A percentile compares a stretch with the other conserved stretches of the same genome.
These are phyloP conservation scores for Pelusios castaneus DNA, from an alignment of 2,113 vertebrate species.

Conservation along the genomic window DNA sequence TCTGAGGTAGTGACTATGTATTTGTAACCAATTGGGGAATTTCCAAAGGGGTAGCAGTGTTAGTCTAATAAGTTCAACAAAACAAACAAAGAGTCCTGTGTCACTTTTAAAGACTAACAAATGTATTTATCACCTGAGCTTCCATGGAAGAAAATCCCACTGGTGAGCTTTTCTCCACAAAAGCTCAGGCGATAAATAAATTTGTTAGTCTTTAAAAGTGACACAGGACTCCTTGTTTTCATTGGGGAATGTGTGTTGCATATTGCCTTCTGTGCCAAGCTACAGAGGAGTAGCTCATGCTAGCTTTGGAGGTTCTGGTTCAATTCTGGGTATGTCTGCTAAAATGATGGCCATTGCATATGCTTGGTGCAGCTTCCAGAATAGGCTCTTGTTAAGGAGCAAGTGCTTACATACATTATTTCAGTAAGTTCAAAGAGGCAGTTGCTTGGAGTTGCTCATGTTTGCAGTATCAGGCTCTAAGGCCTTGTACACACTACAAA, in stretches of 20 bases:
- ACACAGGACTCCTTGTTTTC: background rate
- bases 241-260: background rate
- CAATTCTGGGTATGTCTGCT: background rate
- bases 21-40: no score
- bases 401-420: background rate
- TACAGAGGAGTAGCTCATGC: background rate
- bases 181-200: no score
- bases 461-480: background rate
- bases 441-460: accelerated
- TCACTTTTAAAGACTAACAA: no score
- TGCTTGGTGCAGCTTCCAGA: background rate
- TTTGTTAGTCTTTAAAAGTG: no score
- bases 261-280: background rate
- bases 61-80: no score
- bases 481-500: no score
- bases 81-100: no score
- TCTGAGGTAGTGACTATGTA: background rate
- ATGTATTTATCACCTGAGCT: no score
- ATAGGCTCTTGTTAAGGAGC: background rate
- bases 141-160: no score
- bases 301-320: background rate
- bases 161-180: no score
- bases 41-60: no score
- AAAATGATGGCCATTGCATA: background rate
- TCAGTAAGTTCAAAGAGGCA: background rate